Conservation (phyloP, 2,888 invertebrate species). For the Hyposoter dolosus region DNA sequence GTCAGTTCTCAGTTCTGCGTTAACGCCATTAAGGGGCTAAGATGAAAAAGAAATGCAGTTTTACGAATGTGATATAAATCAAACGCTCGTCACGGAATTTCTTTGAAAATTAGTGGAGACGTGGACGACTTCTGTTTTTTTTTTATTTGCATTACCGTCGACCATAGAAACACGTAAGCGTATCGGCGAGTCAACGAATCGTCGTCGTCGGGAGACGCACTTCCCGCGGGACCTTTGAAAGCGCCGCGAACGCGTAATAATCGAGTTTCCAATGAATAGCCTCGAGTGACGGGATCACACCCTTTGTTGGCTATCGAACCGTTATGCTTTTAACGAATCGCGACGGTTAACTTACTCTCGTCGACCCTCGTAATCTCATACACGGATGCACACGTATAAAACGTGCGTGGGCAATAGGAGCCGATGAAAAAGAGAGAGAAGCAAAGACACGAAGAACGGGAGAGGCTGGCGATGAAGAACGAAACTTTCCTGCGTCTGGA, state of each 20-base stretch:
- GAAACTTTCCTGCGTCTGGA: conserved; percentile 22
- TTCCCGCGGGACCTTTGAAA: conserved; percentile 74
- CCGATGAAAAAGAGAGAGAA: conserved; percentile 1
- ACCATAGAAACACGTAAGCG: not conserved
- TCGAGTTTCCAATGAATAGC: conserved; percentile 73
- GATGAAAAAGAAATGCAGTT: not conserved
- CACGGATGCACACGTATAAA: conserved; percentile 47
- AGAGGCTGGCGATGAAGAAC: conserved; percentile 19
- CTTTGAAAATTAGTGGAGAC: not conserved
- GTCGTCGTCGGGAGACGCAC: conserved; percentile 21
- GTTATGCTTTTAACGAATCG: conserved; percentile 79
- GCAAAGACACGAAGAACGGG: not conserved
- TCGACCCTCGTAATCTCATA: conserved; percentile 56
- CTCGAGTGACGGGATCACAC: conserved; percentile 76
- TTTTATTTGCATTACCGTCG: not conserved
- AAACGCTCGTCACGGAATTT: not conserved
- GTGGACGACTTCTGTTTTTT: not conserved
- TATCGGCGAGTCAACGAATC: conserved; percentile 28
- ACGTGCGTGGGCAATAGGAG: conserved; percentile 28
- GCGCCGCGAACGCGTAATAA: conserved; percentile 78
- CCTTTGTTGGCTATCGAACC: conserved; percentile 76
- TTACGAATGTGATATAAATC: not conserved
- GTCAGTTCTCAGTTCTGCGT: not conserved
- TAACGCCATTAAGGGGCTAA: not conserved
- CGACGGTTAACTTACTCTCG: conserved; percentile 72